Conservation (phyloP, 2,888 invertebrate genomes). For the Metallyticus violacea region DNA sequence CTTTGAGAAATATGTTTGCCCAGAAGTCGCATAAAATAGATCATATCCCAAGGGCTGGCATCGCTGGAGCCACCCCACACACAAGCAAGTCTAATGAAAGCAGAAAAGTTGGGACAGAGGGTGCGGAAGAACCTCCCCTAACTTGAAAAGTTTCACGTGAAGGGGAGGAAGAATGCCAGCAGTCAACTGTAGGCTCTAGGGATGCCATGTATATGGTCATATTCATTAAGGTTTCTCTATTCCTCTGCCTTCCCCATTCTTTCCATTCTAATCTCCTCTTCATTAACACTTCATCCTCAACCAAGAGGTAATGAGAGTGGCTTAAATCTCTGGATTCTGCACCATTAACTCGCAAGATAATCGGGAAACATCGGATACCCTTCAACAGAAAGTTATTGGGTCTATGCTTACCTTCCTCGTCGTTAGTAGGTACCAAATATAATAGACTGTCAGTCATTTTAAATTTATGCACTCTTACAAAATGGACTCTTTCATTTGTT, state of each 20-base stretch:
- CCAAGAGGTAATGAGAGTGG: background rate
- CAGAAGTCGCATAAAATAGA: too few species aligned
- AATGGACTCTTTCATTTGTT: too few species aligned
- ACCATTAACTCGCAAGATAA: background rate
- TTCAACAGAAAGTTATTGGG: too few species aligned
- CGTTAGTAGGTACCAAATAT: too few species aligned
- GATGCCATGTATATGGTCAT: background rate
- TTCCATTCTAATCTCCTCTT: background rate
- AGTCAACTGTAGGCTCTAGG: background rate
- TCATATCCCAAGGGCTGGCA: background rate
- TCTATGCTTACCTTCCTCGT: too few species aligned
- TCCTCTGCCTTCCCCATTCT: background rate
- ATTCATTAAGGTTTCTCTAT: background rate
- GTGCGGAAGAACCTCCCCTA: background rate
- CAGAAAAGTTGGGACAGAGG: too few species aligned
- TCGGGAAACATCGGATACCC: background rate
- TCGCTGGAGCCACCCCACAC: background rate
- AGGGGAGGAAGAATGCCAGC: background rate
- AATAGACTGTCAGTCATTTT: too few species aligned
- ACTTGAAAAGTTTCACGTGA: background rate
- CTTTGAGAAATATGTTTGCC: background rate
- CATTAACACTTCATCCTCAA: background rate
- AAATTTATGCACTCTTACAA: too few species aligned
- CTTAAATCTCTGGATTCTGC: too few species aligned
- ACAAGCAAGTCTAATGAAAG: background rate